These are phyloP conservation scores for Capreolus pygargus DNA, from an alignment of 2,113 vertebrate species.

Conservation along the genomic window DNA sequence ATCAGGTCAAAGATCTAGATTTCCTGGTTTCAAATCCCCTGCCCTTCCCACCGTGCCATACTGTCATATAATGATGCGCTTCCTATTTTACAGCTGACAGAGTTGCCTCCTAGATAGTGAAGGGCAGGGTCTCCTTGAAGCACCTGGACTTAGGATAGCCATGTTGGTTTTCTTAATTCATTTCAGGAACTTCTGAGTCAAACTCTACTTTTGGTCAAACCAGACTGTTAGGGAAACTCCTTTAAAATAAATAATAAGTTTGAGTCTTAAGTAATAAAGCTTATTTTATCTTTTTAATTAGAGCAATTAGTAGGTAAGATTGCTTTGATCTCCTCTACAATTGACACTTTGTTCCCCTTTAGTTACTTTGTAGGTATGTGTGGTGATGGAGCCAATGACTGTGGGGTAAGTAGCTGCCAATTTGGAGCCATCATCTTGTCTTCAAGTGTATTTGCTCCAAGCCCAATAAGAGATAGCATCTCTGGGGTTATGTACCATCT, in stretches of 20 bases:
- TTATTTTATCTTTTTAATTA: slow-evolving; percentile 19
- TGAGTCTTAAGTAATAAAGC: neutral
- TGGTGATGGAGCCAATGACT: slow-evolving; percentile 88
- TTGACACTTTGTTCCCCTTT: slow-evolving; percentile 54
- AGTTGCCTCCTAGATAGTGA: neutral
- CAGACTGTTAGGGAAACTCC: neutral
- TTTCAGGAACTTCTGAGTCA: neutral
- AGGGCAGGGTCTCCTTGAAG: neutral
- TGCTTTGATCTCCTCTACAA: neutral
- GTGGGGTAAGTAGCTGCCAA: slow-evolving; percentile 81
- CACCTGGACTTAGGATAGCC: neutral
- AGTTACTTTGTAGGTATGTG: slow-evolving; percentile 89
- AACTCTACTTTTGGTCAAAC: neutral
- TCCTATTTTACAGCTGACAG: neutral
- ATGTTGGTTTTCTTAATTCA: neutral
- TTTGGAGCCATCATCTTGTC: neutral
- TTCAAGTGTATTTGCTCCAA: neutral
- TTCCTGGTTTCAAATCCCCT: neutral
- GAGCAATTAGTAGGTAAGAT: neutral
- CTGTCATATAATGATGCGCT: fast-evolving
- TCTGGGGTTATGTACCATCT: neutral
- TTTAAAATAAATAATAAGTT: neutral
- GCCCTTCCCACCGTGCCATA: neutral
- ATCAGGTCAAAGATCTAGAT: neutral
- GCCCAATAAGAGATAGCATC: neutral